Conservation (phyloP, 2,797 vertebrate species). For the Lithobates sylvaticus region DNA sequence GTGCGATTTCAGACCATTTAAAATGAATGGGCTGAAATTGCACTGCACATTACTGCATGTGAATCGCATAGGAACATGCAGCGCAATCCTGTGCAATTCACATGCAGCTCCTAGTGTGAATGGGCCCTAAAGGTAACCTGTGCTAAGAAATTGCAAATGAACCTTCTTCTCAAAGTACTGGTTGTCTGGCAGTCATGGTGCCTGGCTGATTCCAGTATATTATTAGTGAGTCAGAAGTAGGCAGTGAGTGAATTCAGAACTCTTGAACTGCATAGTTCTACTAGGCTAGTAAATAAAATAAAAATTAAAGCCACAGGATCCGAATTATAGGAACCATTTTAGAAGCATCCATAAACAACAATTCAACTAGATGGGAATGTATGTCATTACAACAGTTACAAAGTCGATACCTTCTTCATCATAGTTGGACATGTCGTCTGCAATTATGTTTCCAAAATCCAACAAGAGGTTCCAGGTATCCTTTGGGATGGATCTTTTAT, state of each 20-base stretch:
- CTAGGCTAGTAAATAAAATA: background rate
- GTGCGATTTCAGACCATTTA: too few species aligned
- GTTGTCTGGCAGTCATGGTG: too few species aligned
- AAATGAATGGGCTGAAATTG: too few species aligned
- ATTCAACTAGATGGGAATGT: background rate
- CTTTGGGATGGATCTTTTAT: conserved; percentile 95
- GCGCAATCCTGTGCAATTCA: too few species aligned
- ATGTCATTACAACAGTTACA: background rate
- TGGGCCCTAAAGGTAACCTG: too few species aligned
- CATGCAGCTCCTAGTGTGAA: too few species aligned
- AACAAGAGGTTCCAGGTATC: conserved; percentile 97
- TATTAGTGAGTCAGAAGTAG: background rate
- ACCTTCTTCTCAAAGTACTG: too few species aligned
- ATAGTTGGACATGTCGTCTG: conserved; percentile 98
- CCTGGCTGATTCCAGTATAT: background rate
- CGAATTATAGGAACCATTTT: background rate
- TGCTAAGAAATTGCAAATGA: too few species aligned
- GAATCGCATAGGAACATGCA: too few species aligned
- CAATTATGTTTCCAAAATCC: conserved; percentile 97
- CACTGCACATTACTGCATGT: too few species aligned
- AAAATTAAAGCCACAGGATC: background rate
- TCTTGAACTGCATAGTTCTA: too few species aligned
- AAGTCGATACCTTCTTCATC: conserved; percentile 90
- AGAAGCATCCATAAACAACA: background rate
- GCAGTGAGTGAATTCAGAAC: background rate